Percentiles rank a stretch among this genome's conserved stretches.
Evolutionary conservation across 2,113 vertebrate species (phyloP).

Genomic region (Thymallus thymallus): DNA sequence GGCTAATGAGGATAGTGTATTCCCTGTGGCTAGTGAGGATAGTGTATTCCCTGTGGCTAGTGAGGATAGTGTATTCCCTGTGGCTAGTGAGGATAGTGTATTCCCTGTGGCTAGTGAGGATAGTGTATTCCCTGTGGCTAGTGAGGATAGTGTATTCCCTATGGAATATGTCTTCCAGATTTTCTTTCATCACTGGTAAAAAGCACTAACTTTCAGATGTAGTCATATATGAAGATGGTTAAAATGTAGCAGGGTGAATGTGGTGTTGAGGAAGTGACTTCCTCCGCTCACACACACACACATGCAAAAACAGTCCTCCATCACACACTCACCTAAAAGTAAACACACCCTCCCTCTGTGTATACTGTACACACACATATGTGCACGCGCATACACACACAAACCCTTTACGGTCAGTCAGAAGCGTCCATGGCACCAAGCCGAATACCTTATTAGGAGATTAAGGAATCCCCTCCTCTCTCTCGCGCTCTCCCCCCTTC

Average conservation of each 20-base stretch:
- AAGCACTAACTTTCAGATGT: neutral
- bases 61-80: neutral
- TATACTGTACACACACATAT: conserved; percentile 21
- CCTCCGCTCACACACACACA: conserved; percentile 7
- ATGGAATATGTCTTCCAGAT: neutral
- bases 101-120: conserved; percentile 21
- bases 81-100: conserved; percentile 11
- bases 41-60: conserved; percentile 13
- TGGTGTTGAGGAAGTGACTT: neutral
- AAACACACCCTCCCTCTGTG: conserved; percentile 4
- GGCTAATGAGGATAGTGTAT: conserved; percentile 12
- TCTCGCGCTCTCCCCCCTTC: too few relatives aligned
- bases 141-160: neutral
- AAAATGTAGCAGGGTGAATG: neutral
- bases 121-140: too few relatives aligned
- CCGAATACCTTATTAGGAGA: conserved; percentile 75
- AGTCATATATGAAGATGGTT: neutral
- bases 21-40: conserved; percentile 19
- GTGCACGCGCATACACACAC: conserved; percentile 42
- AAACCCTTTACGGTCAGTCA: conserved; percentile 56
- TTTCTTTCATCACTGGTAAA: neutral
- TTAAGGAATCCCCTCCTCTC: conserved; percentile 41
- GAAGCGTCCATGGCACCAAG: conserved; percentile 51
- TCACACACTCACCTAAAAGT: neutral
- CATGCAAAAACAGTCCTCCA: conserved; percentile 13